Evolutionary conservation across 2,113 vertebrate species (phyloP).

Genomic region (Petroica traversi): DNA sequence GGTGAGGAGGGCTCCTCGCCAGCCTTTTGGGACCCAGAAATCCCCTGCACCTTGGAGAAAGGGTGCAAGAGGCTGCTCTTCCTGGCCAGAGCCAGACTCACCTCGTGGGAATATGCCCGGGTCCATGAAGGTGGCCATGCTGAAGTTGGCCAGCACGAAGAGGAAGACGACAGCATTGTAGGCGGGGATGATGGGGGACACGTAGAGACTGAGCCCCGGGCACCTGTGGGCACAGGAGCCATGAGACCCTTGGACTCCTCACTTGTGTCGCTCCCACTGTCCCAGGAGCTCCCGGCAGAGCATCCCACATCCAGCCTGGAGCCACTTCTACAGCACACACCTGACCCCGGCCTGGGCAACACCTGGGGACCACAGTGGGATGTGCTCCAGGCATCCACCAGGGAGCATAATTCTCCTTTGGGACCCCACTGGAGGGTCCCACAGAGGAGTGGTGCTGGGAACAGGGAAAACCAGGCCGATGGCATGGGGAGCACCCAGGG

Average conservation of each 20-base stretch:
- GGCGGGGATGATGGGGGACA: slow-evolving; percentile 87
- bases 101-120: slow-evolving; percentile 97
- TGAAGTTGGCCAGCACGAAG: slow-evolving; percentile 97
- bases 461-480: accelerated
- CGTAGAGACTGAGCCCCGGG: slow-evolving; percentile 86
- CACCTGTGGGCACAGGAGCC: slow-evolving; percentile 75
- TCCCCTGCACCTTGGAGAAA: background rate
- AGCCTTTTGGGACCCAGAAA: background rate
- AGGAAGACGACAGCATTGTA: slow-evolving; percentile 92
- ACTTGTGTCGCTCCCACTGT: accelerated
- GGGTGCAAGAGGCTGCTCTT: background rate
- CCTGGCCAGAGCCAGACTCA: slow-evolving; percentile 32
- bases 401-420: background rate
- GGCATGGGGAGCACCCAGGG: accelerated
- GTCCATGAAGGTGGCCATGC: slow-evolving; percentile 99
- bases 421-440: background rate
- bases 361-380: accelerated
- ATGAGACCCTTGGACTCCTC: background rate
- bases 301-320: background rate
- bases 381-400: accelerated
- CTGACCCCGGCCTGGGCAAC: accelerated
- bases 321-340: background rate
- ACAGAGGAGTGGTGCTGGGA: background rate
- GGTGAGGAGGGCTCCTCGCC: accelerated
- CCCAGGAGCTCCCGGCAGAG: background rate